phyloP scores from a whole-genome alignment of 2,888 invertebrate species.

The Amphimallon solstitiale region DNA sequence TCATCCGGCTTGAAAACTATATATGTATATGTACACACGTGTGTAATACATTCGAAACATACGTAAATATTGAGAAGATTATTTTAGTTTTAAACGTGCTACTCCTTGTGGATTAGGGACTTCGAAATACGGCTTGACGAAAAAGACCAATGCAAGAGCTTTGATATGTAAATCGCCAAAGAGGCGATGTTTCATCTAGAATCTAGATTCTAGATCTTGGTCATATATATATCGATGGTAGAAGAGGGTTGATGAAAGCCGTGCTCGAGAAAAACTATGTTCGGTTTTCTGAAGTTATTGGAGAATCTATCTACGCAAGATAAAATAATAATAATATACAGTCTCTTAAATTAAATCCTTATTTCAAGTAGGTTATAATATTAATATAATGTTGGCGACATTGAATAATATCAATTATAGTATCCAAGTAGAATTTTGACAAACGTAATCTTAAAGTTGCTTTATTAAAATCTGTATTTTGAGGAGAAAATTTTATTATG shows the following conservation, averaged over 20 bases:
- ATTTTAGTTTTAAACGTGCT: slow-evolving; percentile 26
- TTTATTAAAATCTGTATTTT: too few relatives aligned
- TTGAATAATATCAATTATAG: too few relatives aligned
- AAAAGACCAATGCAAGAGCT: slow-evolving; percentile 15
- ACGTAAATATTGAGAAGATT: slow-evolving; percentile 11
- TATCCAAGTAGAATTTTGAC: too few relatives aligned
- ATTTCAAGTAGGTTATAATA: too few relatives aligned
- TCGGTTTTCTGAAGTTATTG: not conserved
- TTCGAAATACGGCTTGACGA: slow-evolving; percentile 4
- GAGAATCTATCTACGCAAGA: not conserved
- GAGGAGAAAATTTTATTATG: too few relatives aligned
- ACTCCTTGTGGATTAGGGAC: slow-evolving; percentile 5
- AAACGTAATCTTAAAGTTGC: too few relatives aligned
- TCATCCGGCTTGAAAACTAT: slow-evolving; percentile 25
- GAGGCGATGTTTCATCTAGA: slow-evolving; percentile 7
- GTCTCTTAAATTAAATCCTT: too few relatives aligned
- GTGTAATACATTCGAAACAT: too few relatives aligned
- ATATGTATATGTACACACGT: too few relatives aligned
- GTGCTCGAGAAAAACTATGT: slow-evolving; percentile 5
- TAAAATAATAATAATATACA: not conserved
- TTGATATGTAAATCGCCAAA: slow-evolving; percentile 30
- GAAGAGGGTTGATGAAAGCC: not conserved
- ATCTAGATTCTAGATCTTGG: not conserved
- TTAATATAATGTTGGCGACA: too few relatives aligned
- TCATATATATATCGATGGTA: not conserved